Conservation (phyloP, 2,797 vertebrate species). For the Sebastes aleutianus region DNA sequence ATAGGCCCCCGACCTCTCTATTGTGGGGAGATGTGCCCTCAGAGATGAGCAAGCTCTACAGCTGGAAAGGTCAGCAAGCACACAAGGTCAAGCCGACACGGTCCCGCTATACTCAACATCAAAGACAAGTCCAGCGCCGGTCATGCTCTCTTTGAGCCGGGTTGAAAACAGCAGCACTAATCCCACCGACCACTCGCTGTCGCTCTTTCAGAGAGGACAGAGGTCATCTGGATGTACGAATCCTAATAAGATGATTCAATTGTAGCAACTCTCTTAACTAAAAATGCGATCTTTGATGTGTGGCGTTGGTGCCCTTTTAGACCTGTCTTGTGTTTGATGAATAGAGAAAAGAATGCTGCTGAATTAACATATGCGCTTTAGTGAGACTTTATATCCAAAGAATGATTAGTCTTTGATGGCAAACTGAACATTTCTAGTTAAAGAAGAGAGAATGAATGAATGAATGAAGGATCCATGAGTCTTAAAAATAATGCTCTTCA, state of each 20-base stretch:
- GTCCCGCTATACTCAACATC: conserved; percentile 67
- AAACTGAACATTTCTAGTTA: conserved; percentile 15
- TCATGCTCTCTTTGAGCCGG: conserved; percentile 57
- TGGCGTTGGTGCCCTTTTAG: conserved; percentile 32
- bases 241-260: conserved; percentile 52
- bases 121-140: conserved; percentile 74
- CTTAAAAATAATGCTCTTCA: conserved; percentile 33
- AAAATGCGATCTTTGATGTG: conserved; percentile 59
- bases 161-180: conserved; percentile 70
- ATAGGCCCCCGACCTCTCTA: conserved; percentile 56
- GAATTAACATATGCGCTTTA: conserved; percentile 28
- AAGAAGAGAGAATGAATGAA: conserved; percentile 7
- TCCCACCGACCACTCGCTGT: conserved; percentile 57
- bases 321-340: conserved; percentile 29
- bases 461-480: conserved; percentile 44
- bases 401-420: conserved; percentile 20
- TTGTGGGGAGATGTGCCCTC: conserved; percentile 52
- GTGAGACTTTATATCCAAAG: conserved; percentile 8
- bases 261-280: conserved; percentile 39
- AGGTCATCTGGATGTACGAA: conserved; percentile 61
- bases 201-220: conserved; percentile 41
- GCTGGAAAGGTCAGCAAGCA: conserved; percentile 68
- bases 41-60: conserved; percentile 66
- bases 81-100: conserved; percentile 73
- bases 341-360: conserved; percentile 15